phyloP scores from a whole-genome alignment of 2,888 invertebrate genomes.

The Agrochola circellaris region DNA sequence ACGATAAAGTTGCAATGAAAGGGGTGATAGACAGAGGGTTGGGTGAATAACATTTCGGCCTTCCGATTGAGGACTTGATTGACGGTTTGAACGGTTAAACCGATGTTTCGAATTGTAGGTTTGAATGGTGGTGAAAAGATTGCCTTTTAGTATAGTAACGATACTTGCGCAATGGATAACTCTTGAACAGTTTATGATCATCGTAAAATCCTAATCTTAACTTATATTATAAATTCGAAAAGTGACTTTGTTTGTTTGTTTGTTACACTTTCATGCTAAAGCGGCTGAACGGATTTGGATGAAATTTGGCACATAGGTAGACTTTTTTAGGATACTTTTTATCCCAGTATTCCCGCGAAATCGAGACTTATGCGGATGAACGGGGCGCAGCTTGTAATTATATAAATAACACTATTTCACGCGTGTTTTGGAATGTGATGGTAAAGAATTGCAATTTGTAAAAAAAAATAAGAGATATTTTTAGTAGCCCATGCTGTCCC shows the following conservation, averaged over 20 bases:
- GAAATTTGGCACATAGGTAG: too few relatives aligned
- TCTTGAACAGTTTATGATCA: neutral
- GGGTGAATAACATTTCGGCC: conserved; percentile 8
- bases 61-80: conserved; percentile 23
- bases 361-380: too few relatives aligned
- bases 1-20: conserved; percentile 29
- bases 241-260: too few relatives aligned
- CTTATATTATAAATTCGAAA: too few relatives aligned
- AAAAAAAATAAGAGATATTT: too few relatives aligned
- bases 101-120: neutral
- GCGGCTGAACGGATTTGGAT: too few relatives aligned
- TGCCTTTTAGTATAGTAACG: neutral
- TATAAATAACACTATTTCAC: neutral
- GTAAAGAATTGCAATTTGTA: neutral
- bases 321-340: too few relatives aligned
- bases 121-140: conserved; percentile 15
- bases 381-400: too few relatives aligned
- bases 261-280: too few relatives aligned
- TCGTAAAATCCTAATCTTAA: neutral
- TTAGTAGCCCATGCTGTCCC: too few relatives aligned
- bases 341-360: too few relatives aligned
- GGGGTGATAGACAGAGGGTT: conserved; percentile 18
- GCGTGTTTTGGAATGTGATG: neutral
- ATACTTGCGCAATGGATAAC: neutral
- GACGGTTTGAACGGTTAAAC: conserved; percentile 17